Conservation (phyloP, 2,888 invertebrate genomes). For the Cylindroiulus punctatus region DNA sequence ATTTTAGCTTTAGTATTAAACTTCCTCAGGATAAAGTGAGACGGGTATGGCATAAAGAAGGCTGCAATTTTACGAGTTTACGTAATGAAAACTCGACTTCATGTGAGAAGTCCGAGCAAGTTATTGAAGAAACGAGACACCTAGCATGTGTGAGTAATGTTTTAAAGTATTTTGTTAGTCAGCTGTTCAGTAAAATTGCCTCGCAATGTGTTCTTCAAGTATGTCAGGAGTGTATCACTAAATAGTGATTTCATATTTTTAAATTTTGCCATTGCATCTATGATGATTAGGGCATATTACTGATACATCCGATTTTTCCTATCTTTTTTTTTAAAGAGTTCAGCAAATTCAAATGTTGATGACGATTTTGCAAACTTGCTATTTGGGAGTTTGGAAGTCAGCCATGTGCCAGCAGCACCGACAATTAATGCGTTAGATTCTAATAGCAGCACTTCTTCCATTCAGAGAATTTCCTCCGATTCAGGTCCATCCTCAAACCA, state of each 20-base stretch:
- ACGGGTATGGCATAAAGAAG: slow-evolving; percentile 9
- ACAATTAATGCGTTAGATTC: background rate
- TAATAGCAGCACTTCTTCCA: slow-evolving; percentile 30
- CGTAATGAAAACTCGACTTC: background rate
- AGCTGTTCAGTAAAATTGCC: too few relatives aligned
- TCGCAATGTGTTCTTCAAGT: too few relatives aligned
- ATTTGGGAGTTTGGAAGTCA: background rate
- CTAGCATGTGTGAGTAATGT: background rate
- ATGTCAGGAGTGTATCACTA: too few relatives aligned
- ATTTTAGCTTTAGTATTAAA: slow-evolving; percentile 5
- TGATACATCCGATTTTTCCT: background rate
- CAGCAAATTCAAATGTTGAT: background rate
- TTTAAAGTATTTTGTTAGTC: background rate
- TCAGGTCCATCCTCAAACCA: slow-evolving; percentile 14
- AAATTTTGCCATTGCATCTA: too few relatives aligned
- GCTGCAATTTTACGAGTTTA: background rate
- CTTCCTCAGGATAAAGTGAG: slow-evolving; percentile 12
- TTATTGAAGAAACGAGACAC: background rate
- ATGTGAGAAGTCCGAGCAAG: background rate
- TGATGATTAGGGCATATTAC: too few relatives aligned
- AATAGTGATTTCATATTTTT: too few relatives aligned
- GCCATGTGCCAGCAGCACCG: background rate
- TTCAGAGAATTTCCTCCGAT: slow-evolving; percentile 31
- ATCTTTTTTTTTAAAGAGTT: background rate
- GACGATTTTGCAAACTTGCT: slow-evolving; percentile 27